These are phyloP conservation scores for Eurystomus gularis DNA, from an alignment of 2,113 vertebrate species.

Conservation along the genomic window DNA sequence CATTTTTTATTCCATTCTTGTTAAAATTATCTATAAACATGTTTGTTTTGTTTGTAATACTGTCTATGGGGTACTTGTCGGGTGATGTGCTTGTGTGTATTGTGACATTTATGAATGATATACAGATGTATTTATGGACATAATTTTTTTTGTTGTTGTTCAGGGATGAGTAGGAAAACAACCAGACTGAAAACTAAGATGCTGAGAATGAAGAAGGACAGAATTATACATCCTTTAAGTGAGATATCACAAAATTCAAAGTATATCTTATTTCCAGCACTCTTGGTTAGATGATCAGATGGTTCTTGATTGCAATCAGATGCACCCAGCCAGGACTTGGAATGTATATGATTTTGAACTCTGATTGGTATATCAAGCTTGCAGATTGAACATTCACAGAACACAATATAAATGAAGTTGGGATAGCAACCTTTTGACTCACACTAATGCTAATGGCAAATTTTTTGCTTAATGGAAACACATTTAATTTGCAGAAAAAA, in stretches of 20 bases:
- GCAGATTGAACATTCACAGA: constrained; percentile 5
- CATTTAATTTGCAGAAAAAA: neutral
- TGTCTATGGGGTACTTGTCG: neutral
- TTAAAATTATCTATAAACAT: neutral
- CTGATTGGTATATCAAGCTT: constrained; percentile 25
- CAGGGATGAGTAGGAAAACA: neutral
- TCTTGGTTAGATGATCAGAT: constrained; percentile 23
- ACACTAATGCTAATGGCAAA: neutral
- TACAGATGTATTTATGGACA: neutral
- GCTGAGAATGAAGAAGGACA: neutral
- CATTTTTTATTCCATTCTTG: neutral
- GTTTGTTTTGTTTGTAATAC: neutral
- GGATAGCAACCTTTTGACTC: neutral
- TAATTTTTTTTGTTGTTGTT: neutral
- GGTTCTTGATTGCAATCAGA: constrained; percentile 64
- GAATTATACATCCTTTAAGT: neutral
- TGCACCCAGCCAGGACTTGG: neutral
- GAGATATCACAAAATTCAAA: neutral
- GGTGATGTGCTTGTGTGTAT: neutral
- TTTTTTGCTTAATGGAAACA: neutral
- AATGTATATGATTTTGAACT: constrained; percentile 31
- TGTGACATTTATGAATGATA: neutral
- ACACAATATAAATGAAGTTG: neutral
- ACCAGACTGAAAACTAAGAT: neutral
- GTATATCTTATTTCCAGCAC: constrained; percentile 22